phyloP scores from a whole-genome alignment of 1,140 invertebrate genomes.

The Carposina sasakii region DNA sequence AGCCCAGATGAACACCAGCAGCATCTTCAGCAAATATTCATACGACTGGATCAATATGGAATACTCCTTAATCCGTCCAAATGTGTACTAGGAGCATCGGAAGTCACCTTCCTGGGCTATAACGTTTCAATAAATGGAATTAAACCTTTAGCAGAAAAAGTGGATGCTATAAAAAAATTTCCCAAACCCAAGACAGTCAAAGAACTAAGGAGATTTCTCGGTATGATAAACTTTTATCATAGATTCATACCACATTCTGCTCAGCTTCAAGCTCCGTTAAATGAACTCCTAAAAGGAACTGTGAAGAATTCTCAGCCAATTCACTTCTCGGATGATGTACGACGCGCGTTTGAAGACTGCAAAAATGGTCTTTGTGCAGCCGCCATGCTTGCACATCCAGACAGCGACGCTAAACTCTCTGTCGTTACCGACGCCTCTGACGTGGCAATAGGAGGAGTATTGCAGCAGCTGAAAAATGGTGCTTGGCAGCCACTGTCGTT shows the following conservation, averaged over 20 bases:
- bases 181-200: neutral
- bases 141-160: constrained; percentile 6
- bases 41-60: constrained; percentile 1
- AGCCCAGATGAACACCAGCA: constrained; percentile 2
- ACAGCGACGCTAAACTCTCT: constrained; percentile 7
- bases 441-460: constrained; percentile 35
- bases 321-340: constrained; percentile 17
- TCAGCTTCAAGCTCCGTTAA: constrained; percentile 7
- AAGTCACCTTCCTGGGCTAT: constrained; percentile 6
- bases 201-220: neutral
- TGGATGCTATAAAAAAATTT: neutral
- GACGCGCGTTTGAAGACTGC: constrained; percentile 38
- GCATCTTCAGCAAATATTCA: constrained; percentile 10
- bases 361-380: constrained; percentile 40
- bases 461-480: constrained; percentile 34
- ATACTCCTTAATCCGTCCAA: neutral
- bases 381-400: constrained; percentile 29
- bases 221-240: neutral
- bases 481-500: constrained; percentile 37
- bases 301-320: constrained; percentile 19
- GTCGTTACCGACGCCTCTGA: constrained; percentile 43
- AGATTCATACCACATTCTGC: neutral
- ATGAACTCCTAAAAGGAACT: neutral
- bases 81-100: neutral
- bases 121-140: constrained; percentile 1